phyloP scores from a whole-genome alignment of 2,888 invertebrate species.

The Mythimna pallens region DNA sequence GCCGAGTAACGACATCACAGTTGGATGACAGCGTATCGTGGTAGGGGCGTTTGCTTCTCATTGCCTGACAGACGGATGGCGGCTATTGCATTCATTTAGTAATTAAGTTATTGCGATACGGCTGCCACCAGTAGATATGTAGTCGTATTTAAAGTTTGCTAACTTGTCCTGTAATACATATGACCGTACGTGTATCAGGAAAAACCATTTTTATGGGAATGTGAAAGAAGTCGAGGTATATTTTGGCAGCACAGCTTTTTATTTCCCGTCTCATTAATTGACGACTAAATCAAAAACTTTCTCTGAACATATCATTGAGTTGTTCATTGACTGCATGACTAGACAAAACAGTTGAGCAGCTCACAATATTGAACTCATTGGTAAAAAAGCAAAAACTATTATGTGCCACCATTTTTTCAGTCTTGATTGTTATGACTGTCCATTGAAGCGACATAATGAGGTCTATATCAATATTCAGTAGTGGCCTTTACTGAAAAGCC shows the following conservation, averaged over 20 bases:
- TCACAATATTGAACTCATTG: background rate
- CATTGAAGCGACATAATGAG: background rate
- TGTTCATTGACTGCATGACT: conserved; percentile 1
- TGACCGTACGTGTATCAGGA: background rate
- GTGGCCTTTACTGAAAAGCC: conserved; percentile 19
- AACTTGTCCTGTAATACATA: conserved; percentile 17
- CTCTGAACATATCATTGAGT: conserved; percentile 5
- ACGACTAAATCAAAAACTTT: conserved; percentile 24
- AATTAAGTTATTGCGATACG: conserved; percentile 64
- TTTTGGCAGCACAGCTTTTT: conserved; percentile 32
- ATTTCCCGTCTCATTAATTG: conserved; percentile 15
- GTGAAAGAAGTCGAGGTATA: conserved; percentile 21
- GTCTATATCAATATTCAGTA: conserved; percentile 7
- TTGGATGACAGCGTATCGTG: conserved; percentile 42
- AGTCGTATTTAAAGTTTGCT: conserved; percentile 52
- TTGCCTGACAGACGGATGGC: conserved; percentile 51
- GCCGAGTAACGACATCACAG: conserved; percentile 16
- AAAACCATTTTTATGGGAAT: conserved; percentile 10
- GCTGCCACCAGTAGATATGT: conserved; percentile 36
- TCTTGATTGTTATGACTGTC: background rate
- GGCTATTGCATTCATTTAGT: conserved; percentile 62
- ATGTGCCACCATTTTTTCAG: background rate
- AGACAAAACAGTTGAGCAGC: background rate
- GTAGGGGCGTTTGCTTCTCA: conserved; percentile 57
- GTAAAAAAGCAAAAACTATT: background rate